A percentile compares a stretch with the other conserved stretches of the same genome.
phyloP scores from a whole-genome alignment of 2,797 vertebrate genomes.

The Malurus leucopterus region DNA sequence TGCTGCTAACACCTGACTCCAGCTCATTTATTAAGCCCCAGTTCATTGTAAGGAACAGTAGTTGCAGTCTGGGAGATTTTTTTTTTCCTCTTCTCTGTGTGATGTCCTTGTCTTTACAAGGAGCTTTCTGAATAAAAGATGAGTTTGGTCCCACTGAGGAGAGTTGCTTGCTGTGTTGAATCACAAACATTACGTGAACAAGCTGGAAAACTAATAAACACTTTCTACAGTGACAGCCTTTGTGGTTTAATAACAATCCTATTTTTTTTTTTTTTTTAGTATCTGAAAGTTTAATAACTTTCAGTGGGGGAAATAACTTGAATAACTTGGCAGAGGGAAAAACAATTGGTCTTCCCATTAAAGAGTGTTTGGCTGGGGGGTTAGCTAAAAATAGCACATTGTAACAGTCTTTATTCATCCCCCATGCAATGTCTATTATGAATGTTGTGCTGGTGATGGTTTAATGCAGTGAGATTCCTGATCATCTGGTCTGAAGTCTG shows the following conservation, averaged over 20 bases:
- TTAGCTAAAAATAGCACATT: background rate
- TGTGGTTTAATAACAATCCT: background rate
- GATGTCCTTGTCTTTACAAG: background rate
- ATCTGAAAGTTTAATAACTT: background rate
- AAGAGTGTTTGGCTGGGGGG: background rate
- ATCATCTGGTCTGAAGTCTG: background rate
- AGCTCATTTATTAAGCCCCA: background rate
- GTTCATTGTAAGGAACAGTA: background rate
- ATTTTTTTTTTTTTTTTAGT: background rate
- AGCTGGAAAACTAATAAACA: background rate
- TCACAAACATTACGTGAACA: background rate
- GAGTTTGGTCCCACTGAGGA: background rate
- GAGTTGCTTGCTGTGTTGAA: background rate
- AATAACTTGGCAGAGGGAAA: background rate
- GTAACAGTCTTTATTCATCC: background rate
- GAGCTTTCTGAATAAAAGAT: slow-evolving; percentile 22
- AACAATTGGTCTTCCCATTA: background rate
- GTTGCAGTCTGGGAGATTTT: background rate
- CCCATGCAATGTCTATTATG: background rate
- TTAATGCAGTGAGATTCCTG: background rate
- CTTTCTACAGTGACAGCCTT: background rate
- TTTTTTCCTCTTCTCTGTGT: background rate
- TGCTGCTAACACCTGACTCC: background rate
- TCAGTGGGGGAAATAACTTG: background rate
- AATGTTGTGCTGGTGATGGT: background rate